phyloP scores from a whole-genome alignment of 2,797 vertebrate species.

The Gobio occitaniae region DNA sequence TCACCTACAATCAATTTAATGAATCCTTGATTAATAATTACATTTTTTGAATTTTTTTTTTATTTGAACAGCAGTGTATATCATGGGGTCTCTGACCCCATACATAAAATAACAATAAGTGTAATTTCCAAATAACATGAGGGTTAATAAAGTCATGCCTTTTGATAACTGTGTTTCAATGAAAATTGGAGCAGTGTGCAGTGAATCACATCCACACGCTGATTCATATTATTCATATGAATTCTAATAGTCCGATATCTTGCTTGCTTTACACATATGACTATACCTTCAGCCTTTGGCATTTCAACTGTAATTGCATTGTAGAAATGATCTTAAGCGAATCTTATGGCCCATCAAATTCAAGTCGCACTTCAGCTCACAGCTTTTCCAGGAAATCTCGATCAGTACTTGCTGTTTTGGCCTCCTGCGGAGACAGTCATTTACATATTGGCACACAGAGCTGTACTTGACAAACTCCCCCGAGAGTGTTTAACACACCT shows the following conservation, averaged over 20 bases:
- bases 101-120: not conserved
- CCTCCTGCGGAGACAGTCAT: slow-evolving; percentile 48
- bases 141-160: not conserved
- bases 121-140: not conserved
- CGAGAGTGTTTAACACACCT: slow-evolving; percentile 45
- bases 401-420: slow-evolving; percentile 19
- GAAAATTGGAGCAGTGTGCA: not conserved
- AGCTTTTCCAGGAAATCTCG: slow-evolving; percentile 38
- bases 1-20: not conserved
- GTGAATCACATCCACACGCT: slow-evolving; percentile 15
- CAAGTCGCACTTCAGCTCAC: slow-evolving; percentile 26
- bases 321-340: slow-evolving; percentile 9
- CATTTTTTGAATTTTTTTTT: too few relatives aligned
- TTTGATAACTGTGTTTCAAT: not conserved
- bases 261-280: slow-evolving; percentile 31
- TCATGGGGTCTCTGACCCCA: not conserved
- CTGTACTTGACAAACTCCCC: slow-evolving; percentile 42
- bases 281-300: slow-evolving; percentile 13
- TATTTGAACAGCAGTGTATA: not conserved
- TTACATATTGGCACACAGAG: slow-evolving; percentile 53
- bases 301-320: slow-evolving; percentile 32
- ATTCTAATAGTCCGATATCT: slow-evolving; percentile 23
- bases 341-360: slow-evolving; percentile 30
- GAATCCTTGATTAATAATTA: not conserved
- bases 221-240: slow-evolving; percentile 14